Evolutionary conservation across 2,797 vertebrate genomes (phyloP), one percentile per base, ranked within the genome.

Genomic region (Selene dorsalis): DNA sequence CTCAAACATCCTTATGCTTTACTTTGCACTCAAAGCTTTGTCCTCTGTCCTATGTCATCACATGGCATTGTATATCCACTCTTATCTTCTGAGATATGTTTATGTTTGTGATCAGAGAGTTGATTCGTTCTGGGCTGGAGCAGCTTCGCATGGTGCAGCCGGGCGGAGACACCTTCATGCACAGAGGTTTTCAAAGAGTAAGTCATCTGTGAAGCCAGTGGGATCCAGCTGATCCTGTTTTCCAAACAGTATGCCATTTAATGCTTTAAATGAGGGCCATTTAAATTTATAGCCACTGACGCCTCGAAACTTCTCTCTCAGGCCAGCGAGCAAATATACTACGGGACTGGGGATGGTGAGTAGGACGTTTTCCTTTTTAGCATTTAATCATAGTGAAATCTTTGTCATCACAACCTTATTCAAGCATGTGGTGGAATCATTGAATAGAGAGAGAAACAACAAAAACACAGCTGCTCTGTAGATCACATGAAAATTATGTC

Each of bases 271-370:
- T 73, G 16, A 77, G 62, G 2, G 60, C 5, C 35, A 57, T 84
- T 87, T 79, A 52, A 77, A 73, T 84, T 76, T 76, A 83, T 56
- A 38, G 45, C 63, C 69, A 67, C 59, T 89, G 86, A 91, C 75
- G 20, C 69, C 79, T 80, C 22, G 50, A 77, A 89, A 45, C 26
- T 47, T 82, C 75, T 79, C 65, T 94, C 81, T 79, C 92, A 99
- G 98, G 98, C 98, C 73, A 99, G 98, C 66, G 96, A 98, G 88
- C 98, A 99, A 93, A 99, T 99, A 91, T 99, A 99, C 92, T 96
- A 99, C 11, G 96, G 95, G 63, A 97, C 96, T 13, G 96, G 96
- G 69, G 95, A 98, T 35, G 97, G 98, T 99, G 93, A 96, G 96
- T 69, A 24, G 38, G 81, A 47, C 12, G 11, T 55, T 82, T 84